Evolutionary conservation across 2,797 vertebrate species (phyloP), one percentile per base, ranked within the genome.

Genomic region (Myotis myotis): DNA sequence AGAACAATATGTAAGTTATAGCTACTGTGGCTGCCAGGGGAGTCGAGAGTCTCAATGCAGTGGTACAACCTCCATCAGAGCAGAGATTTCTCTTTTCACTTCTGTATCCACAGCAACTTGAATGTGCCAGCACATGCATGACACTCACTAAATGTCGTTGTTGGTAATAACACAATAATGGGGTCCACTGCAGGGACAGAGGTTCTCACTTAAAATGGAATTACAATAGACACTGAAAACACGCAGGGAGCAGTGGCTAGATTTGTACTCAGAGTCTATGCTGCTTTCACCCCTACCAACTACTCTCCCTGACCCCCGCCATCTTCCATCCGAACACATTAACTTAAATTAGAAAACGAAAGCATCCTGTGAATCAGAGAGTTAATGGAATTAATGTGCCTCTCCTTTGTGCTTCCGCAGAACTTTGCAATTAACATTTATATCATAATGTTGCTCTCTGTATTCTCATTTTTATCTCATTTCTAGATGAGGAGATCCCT

Each of bases 401-500:
- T 25, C 47, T 25, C 53, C 85, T 71, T 62, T 19, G 33, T 70
- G 36, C 8, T 19, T 76, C 74, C 62, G 47, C 36, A 87, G 62
- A 88, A 55, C 25, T 90, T 51, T 25, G 36, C 28, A 84, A 93
- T 49, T 70, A 53, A 53, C 55, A 62, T 81, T 87, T 95, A 66
- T 41, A 95, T 75, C 53, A 74, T 38, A 70, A 82, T 64, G 47
- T 44, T 90, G 72, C 23, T 87, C 41, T 72, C 60, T 47, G 13
- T 90, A 68, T 76, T 75, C 33, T 68, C 79, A 22, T 19, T 94
- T 86, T 79, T 87, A 53, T 74, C 70, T 94, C n/a, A 66, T 78
- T 87, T 91, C 70, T 91, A 84, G 62, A 74, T 22, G 76, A 38
- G 85, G 89, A 79, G 72, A 93, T 82, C 28, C 88, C 62, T 49